Base-by-base conservation (phyloP, 2,888 invertebrate species). In the Drosophila borealis region DNA sequence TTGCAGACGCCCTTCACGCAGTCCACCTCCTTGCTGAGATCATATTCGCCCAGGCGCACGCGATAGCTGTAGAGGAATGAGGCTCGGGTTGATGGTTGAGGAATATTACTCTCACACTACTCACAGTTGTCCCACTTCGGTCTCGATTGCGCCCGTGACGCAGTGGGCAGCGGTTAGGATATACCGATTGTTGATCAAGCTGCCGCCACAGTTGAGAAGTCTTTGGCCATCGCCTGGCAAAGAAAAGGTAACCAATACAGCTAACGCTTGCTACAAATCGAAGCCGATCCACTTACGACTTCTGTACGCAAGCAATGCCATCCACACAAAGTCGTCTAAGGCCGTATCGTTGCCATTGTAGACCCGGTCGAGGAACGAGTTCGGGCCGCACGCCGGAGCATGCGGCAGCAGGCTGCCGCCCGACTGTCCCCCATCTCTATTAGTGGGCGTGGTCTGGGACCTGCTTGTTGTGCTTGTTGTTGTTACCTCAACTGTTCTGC, bases 301-400 rank as follows among this genome's bases (percentile, higher is more conserved):
- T 67, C 93, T 93, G 84, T 95, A 96, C 89, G 94, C 93, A 9
- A 96, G 81, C n/a, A 96, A 91, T 0, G 93, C 94, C 94, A 95
- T 95, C 96, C 96, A 96, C 0, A 95, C 94, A 80, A 94, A 95
- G 74, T 96, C 95, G 75, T 94, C 95, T 1, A 96, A 80, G 0
- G 93, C 94, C 0, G 95, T 93, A 42, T 91, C 88, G 36, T 93
- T 93, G 14, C 96, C 96, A 14, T 95, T 95, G 46, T 94, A 93
- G 53, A 96, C 95, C 75, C 93, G 93, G 81, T 94, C 93, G 36
- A 91, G 90, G 54, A 89, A 72, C 4, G 91, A 80, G 29, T 76
- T 72, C 21, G 80, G 86, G 10, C 92, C 92, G 55, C 92, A 93
- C 3, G 67, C 56, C 3, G 91, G 91, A 3, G 89, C 74, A 29